Conservation (phyloP, 2,113 vertebrate species). For the Cariama cristata region DNA sequence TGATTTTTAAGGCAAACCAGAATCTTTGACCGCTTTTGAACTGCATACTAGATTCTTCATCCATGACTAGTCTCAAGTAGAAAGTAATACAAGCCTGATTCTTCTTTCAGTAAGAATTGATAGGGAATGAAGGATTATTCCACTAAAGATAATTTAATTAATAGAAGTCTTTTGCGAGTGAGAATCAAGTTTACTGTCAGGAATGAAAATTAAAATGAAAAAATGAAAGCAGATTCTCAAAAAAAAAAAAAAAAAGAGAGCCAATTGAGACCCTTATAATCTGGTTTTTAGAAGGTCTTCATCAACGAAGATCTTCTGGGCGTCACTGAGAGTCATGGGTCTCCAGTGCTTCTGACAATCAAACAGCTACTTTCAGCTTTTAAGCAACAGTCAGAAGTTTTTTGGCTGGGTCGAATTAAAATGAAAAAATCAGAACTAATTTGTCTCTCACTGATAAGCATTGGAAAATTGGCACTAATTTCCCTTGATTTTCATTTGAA, state of each 20-base stretch:
- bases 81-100: background rate
- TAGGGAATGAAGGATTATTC: background rate
- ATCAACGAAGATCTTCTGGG: background rate
- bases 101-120: background rate
- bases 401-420: background rate
- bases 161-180: background rate
- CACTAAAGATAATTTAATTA: background rate
- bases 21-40: background rate
- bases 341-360: background rate
- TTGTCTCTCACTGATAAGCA: background rate
- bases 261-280: background rate
- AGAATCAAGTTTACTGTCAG: background rate
- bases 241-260: background rate
- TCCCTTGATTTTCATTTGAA: background rate
- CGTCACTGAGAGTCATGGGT: background rate
- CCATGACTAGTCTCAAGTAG: background rate
- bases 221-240: background rate
- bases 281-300: background rate
- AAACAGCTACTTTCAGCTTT: background rate
- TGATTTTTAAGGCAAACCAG: background rate
- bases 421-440: background rate
- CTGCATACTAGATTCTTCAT: background rate
- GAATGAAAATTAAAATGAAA: background rate
- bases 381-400: background rate
- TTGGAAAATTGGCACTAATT: background rate